A percentile compares a stretch with the other conserved stretches of the same genome.
Evolutionary conservation across 2,888 invertebrate genomes (phyloP).

Genomic region (Chesias legatella): DNA sequence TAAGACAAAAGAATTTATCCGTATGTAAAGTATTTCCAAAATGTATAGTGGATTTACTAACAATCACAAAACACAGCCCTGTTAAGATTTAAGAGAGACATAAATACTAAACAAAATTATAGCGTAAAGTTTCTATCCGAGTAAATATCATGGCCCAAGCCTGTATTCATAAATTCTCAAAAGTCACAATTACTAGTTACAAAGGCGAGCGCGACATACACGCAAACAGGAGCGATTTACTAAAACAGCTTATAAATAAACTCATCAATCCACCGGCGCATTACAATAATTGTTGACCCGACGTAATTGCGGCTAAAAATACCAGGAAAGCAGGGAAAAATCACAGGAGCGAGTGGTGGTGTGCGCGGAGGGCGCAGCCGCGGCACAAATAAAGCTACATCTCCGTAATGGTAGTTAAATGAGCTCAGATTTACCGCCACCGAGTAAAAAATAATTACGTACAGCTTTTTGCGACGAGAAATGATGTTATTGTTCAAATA

Average conservation of each 20-base stretch:
- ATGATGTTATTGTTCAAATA: slow-evolving; percentile 18
- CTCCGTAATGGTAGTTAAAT: slow-evolving; percentile 54
- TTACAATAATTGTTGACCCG: slow-evolving; percentile 27
- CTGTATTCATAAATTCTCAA: slow-evolving; percentile 9
- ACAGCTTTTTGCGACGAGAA: slow-evolving; percentile 7
- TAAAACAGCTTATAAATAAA: slow-evolving; percentile 25
- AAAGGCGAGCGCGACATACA: slow-evolving; percentile 14
- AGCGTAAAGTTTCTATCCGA: too few relatives aligned
- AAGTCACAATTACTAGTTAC: slow-evolving; percentile 8
- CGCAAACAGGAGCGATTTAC: slow-evolving; percentile 11
- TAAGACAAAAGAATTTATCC: too few relatives aligned
- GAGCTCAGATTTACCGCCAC: slow-evolving; percentile 46
- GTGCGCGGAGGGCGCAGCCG: slow-evolving; percentile 8
- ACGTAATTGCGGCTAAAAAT: slow-evolving; percentile 35
- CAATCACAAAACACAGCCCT: too few relatives aligned
- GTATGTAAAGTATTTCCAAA: too few relatives aligned
- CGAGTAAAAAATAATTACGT: slow-evolving; percentile 20
- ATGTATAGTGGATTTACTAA: too few relatives aligned
- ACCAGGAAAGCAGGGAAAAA: slow-evolving; percentile 35
- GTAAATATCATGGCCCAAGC: neutral
- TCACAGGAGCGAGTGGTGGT: slow-evolving; percentile 29
- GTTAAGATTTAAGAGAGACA: too few relatives aligned
- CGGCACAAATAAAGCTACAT: slow-evolving; percentile 35
- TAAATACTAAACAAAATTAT: too few relatives aligned
- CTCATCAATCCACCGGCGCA: slow-evolving; percentile 28